phyloP scores from a whole-genome alignment of 2,113 vertebrate genomes.

The Hassar affinis region DNA sequence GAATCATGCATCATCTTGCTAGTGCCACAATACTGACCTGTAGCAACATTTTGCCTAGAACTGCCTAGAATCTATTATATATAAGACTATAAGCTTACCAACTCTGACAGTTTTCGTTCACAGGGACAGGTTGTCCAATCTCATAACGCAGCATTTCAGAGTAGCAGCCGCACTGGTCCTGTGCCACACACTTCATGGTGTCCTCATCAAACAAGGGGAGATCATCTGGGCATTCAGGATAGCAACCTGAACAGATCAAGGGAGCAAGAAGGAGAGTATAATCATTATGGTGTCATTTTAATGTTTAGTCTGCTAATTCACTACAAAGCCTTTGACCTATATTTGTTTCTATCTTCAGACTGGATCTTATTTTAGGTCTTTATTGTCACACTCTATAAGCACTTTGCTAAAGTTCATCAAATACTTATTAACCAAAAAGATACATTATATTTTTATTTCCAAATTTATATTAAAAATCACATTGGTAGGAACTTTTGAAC shows the following conservation, averaged over 20 bases:
- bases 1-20: neutral
- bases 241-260: constrained; percentile 79
- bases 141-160: constrained; percentile 72
- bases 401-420: neutral
- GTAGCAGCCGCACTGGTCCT: constrained; percentile 76
- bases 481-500: neutral
- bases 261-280: neutral
- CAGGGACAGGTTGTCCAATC: constrained; percentile 65
- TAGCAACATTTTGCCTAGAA: neutral
- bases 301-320: neutral
- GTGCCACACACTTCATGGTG: constrained; percentile 80
- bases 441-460: neutral
- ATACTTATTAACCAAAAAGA: neutral
- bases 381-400: neutral
- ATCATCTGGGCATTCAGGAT: constrained; percentile 81
- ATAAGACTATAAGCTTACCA: constrained; percentile 72
- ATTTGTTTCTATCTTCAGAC: neutral
- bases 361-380: neutral
- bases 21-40: neutral
- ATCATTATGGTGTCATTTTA: neutral
- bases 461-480: neutral
- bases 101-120: constrained; percentile 74
- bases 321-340: neutral
- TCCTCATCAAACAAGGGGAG: constrained; percentile 87
- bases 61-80: too few species aligned